A percentile compares a stretch with the other conserved stretches of the same genome.
Conservation (phyloP, 2,888 invertebrate genomes). For the Nemapogon koenigi region DNA sequence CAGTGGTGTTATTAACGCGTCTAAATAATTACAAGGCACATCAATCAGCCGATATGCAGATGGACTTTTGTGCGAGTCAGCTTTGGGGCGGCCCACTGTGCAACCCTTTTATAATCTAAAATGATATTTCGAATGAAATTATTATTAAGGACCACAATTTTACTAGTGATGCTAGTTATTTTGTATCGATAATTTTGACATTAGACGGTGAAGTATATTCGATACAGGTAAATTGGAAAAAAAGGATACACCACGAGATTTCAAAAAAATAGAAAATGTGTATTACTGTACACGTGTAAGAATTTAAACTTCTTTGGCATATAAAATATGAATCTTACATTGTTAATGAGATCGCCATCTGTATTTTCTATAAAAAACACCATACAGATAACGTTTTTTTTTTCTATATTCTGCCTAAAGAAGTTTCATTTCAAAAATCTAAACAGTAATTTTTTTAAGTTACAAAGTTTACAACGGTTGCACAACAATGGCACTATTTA, state of each 20-base stretch:
- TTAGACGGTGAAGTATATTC: not conserved
- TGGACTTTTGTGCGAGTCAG: slow-evolving; percentile 63
- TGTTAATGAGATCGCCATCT: too few species aligned
- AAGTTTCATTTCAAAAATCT: slow-evolving; percentile 9
- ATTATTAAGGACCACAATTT: not conserved
- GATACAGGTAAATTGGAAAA: not conserved
- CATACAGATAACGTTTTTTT: too few species aligned
- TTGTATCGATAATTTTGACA: not conserved
- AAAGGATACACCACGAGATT: not conserved
- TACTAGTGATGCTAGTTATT: not conserved
- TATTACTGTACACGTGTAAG: slow-evolving; percentile 24
- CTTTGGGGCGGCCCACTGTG: slow-evolving; percentile 48
- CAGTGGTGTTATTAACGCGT: slow-evolving; percentile 64
- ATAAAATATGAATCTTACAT: too few species aligned
- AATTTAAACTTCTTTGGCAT: slow-evolving; percentile 32
- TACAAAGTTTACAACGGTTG: not conserved
- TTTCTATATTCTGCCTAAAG: too few species aligned
- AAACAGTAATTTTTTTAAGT: not conserved
- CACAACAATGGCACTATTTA: not conserved
- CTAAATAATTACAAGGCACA: slow-evolving; percentile 65
- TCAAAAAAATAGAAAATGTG: not conserved
- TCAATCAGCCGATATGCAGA: slow-evolving; percentile 64
- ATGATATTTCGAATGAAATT: slow-evolving; percentile 43
- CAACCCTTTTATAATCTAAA: slow-evolving; percentile 60
- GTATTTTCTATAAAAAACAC: too few species aligned